A percentile compares a stretch with the other conserved stretches of the same genome.
Evolutionary conservation across 2,888 invertebrate genomes (phyloP).

Genomic region (Plebejus anna): DNA sequence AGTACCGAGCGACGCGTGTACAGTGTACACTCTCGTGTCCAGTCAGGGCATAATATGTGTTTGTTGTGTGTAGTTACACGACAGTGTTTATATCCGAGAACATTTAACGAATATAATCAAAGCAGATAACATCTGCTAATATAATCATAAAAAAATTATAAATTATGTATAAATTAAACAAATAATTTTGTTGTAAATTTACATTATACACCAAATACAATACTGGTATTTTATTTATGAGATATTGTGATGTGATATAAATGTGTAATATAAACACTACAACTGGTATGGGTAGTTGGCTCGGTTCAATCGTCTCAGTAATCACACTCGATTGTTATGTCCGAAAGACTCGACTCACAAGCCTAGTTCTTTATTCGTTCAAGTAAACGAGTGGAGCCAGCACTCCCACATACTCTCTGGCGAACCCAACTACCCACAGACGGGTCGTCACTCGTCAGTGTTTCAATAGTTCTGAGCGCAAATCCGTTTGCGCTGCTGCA

Average conservation of each 20-base stretch:
- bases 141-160: neutral
- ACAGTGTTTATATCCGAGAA: conserved; percentile 14
- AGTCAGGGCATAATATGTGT: neutral
- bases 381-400: neutral
- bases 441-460: conserved; percentile 4
- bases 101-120: neutral
- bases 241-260: neutral
- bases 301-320: neutral
- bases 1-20: neutral
- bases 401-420: neutral
- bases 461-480: conserved; percentile 38
- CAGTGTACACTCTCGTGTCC: neutral
- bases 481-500: conserved; percentile 37
- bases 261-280: conserved; percentile 9
- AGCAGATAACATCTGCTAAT: neutral
- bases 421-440: conserved; percentile 31
- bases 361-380: neutral
- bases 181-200: neutral
- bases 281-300: conserved; percentile 2
- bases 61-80: neutral
- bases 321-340: neutral
- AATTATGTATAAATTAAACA: neutral
- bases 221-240: neutral
- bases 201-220: neutral
- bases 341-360: neutral